A percentile compares a stretch with the other conserved stretches of the same genome.
Conservation (phyloP, 2,113 vertebrate species). For the Cynopterus brachyotis region DNA sequence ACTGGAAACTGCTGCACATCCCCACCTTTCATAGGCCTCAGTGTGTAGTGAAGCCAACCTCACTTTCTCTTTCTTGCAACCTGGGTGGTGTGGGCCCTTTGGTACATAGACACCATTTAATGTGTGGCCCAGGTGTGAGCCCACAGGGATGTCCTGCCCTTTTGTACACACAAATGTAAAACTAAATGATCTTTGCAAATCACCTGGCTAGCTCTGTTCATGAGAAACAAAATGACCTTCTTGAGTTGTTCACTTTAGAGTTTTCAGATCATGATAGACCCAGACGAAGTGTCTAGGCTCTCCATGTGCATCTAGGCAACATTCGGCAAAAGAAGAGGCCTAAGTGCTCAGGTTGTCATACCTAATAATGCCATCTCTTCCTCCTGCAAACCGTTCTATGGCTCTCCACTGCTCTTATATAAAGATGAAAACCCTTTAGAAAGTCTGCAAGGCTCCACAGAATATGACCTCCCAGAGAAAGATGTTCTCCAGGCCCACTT, state of each 20-base stretch:
- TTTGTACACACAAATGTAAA: background rate
- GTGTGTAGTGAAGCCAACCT: background rate
- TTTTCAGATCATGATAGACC: background rate
- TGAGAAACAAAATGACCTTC: background rate
- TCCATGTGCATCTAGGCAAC: background rate
- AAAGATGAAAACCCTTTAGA: background rate
- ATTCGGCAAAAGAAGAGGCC: background rate
- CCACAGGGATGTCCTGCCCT: background rate
- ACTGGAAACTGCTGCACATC: background rate
- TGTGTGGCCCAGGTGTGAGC: background rate
- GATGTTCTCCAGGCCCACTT: background rate
- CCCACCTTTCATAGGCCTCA: background rate
- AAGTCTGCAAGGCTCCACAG: background rate
- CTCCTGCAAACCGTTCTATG: background rate
- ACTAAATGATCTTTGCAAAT: background rate
- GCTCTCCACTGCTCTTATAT: background rate
- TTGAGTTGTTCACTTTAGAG: background rate
- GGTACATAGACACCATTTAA: background rate
- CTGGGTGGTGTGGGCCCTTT: background rate
- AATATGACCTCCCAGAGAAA: background rate
- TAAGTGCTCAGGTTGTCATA: background rate
- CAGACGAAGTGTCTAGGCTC: background rate
- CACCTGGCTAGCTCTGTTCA: background rate
- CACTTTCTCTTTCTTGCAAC: background rate
- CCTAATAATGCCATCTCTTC: background rate